Percentiles rank a stretch among this genome's conserved stretches.
Conservation (phyloP, 2,888 invertebrate genomes). For the Cheilosia impressa region DNA sequence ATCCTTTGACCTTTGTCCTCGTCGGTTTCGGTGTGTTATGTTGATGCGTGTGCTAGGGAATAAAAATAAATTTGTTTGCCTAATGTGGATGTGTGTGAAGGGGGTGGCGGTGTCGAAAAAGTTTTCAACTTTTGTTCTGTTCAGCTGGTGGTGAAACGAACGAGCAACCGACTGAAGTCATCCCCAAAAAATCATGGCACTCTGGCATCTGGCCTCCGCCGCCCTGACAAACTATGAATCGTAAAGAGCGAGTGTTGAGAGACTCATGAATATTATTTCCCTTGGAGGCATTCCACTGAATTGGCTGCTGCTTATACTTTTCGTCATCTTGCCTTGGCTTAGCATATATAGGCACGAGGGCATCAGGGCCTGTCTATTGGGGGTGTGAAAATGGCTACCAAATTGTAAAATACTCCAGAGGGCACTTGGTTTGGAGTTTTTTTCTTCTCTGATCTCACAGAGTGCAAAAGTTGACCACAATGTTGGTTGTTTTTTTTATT, state of each 20-base stretch:
- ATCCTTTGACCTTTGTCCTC: slow-evolving; percentile 72
- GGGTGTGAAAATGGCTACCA: slow-evolving; percentile 73
- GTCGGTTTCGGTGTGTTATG: slow-evolving; percentile 21
- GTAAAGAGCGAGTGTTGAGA: slow-evolving; percentile 67
- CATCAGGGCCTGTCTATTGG: slow-evolving; percentile 29
- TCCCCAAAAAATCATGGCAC: slow-evolving; percentile 5
- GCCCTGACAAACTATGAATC: slow-evolving; percentile 62
- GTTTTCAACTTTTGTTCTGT: slow-evolving; percentile 66
- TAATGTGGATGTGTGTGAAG: slow-evolving; percentile 61
- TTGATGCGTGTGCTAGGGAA: slow-evolving; percentile 70
- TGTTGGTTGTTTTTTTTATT: slow-evolving; percentile 71
- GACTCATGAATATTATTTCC: slow-evolving; percentile 75
- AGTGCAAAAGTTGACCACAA: slow-evolving; percentile 76
- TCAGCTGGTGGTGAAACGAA: slow-evolving; percentile 17
- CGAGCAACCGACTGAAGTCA: slow-evolving; percentile 40
- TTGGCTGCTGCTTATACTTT: slow-evolving; percentile 74
- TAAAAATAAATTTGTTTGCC: slow-evolving; percentile 75
- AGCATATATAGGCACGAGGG: slow-evolving; percentile 1
- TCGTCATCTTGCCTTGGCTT: slow-evolving; percentile 63
- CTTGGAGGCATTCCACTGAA: slow-evolving; percentile 74
- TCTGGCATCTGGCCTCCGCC: slow-evolving; percentile 44
- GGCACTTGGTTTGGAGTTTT: slow-evolving; percentile 68
- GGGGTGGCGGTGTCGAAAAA: slow-evolving; percentile 44
- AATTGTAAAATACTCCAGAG: slow-evolving; percentile 75
- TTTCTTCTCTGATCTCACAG: slow-evolving; percentile 47